Percentiles rank a stretch among this genome's conserved stretches.
phyloP scores from a whole-genome alignment of 2,113 vertebrate genomes.

The Chionis minor region DNA sequence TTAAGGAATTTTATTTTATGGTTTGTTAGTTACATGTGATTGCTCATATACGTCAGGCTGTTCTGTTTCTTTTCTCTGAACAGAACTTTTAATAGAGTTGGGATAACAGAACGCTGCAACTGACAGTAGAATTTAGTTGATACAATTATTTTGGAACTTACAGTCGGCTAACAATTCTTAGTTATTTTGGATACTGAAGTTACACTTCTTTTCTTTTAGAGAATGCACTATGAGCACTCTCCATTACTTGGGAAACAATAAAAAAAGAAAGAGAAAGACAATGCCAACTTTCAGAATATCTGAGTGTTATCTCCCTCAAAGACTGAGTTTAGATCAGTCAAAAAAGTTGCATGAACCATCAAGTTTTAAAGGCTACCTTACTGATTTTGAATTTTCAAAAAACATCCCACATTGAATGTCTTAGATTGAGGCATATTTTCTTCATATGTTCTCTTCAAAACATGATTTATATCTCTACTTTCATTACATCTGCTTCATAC shows the following conservation, averaged over 20 bases:
- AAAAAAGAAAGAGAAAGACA: neutral
- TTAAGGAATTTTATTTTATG: constrained; percentile 15
- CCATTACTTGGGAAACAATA: neutral
- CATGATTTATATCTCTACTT: neutral
- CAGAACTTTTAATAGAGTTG: neutral
- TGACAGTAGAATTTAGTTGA: constrained; percentile 5
- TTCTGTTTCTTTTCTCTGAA: constrained; percentile 3
- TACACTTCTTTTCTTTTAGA: neutral
- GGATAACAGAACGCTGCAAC: neutral
- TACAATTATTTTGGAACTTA: neutral
- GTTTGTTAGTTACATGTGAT: constrained; percentile 11
- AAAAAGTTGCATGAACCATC: neutral
- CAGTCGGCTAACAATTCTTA: neutral
- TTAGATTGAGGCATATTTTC: neutral
- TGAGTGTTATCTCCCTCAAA: neutral
- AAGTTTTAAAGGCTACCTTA: neutral
- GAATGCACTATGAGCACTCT: neutral
- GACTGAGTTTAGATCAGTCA: neutral
- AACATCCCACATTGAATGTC: neutral
- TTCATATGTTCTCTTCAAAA: neutral
- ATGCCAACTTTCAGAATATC: neutral
- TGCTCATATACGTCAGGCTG: neutral
- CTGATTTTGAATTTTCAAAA: neutral
- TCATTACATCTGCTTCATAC: constrained; percentile 10
- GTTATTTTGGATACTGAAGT: neutral